A percentile compares a stretch with the other conserved stretches of the same genome.
phyloP scores from a whole-genome alignment of 2,113 vertebrate species.

The Corythornis vintsioides region DNA sequence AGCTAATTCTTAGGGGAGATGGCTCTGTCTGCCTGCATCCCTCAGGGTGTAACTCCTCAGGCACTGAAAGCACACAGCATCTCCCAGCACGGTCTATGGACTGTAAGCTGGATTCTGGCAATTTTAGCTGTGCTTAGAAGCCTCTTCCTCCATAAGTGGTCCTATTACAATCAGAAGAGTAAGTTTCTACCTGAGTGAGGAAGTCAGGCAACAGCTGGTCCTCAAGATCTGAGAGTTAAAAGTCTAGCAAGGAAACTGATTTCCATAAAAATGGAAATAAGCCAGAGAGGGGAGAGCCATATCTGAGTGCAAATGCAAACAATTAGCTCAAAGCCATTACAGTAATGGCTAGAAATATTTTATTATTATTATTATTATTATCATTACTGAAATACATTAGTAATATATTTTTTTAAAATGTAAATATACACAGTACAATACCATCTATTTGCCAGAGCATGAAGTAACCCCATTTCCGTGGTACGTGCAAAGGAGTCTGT shows the following conservation, averaged over 20 bases:
- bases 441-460: not conserved
- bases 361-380: not conserved
- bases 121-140: not conserved
- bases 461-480: conserved; percentile 18
- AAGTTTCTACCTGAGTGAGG: not conserved
- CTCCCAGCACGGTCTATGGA: not conserved
- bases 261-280: conserved; percentile 67
- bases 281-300: conserved; percentile 19
- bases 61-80: not conserved
- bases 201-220: conserved; percentile 38
- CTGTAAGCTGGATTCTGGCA: not conserved
- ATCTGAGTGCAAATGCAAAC: conserved; percentile 52
- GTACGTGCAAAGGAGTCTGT: not conserved
- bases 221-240: conserved; percentile 13
- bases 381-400: conserved; percentile 58
- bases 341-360: conserved; percentile 34
- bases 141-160: not conserved
- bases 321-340: conserved; percentile 65
- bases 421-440: conserved; percentile 47
- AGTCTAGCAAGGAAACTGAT: conserved; percentile 43
- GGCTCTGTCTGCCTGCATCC: not conserved
- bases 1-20: not conserved
- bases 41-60: not conserved
- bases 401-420: conserved; percentile 35
- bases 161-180: not conserved